phyloP scores from a whole-genome alignment of 1,140 invertebrate species.

The Halictus rubicundus region DNA sequence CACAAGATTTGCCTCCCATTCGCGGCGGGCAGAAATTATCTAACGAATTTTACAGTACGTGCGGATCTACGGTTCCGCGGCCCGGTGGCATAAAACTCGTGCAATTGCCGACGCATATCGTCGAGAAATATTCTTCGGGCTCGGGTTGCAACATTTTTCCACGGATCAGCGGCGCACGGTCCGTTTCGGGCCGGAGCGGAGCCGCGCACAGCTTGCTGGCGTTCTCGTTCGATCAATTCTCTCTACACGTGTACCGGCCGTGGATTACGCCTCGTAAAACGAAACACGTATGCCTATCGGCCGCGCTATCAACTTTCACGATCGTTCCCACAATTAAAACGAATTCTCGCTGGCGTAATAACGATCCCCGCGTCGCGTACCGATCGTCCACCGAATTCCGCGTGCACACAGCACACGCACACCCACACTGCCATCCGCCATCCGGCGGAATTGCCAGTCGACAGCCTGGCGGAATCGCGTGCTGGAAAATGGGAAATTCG shows the following conservation, averaged over 20 bases:
- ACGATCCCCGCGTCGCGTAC: constrained; percentile 3
- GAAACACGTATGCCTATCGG: constrained; percentile 3
- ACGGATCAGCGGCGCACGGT: not conserved
- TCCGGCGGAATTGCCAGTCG: not conserved
- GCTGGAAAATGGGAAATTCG: not conserved
- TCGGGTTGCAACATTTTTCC: not conserved
- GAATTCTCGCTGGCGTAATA: constrained; percentile 40
- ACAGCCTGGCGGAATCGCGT: not conserved
- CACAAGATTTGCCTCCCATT: too few relatives aligned
- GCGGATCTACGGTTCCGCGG: not conserved
- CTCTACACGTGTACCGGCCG: constrained; percentile 29
- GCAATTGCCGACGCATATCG: not conserved
- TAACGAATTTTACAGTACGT: not conserved
- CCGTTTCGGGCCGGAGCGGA: too few relatives aligned
- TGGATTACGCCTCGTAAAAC: constrained; percentile 6
- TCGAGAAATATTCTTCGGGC: not conserved
- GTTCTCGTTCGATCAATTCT: constrained; percentile 27
- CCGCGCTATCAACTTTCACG: constrained; percentile 10
- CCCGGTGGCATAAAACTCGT: not conserved
- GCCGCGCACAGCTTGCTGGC: not conserved
- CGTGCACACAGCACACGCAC: not conserved
- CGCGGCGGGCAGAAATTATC: not conserved
- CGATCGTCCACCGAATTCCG: constrained; percentile 1
- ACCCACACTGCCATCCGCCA: not conserved
- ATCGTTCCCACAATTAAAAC: constrained; percentile 27